Evolutionary conservation across 2,113 vertebrate species (phyloP).

Genomic region (Nothoprocta perdicaria): DNA sequence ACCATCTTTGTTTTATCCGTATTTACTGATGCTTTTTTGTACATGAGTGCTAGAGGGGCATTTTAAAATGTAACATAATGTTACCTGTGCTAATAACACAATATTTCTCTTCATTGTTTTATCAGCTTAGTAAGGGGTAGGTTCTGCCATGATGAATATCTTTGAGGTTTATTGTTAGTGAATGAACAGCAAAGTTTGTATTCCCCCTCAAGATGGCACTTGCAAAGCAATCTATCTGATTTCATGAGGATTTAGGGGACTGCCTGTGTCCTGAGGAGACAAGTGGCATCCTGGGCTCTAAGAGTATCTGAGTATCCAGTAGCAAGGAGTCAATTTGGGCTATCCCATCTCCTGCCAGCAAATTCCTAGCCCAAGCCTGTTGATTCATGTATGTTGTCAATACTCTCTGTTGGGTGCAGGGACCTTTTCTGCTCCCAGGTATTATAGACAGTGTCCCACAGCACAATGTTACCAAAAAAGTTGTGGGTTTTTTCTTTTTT

Average conservation of each 20-base stretch:
- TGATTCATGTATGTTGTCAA: accelerated
- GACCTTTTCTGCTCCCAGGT: neutral
- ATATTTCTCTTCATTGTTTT: neutral
- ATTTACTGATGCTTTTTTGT: slow-evolving; percentile 9
- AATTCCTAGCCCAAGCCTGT: accelerated
- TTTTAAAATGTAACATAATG: neutral
- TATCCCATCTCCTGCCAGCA: neutral
- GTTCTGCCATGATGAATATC: neutral
- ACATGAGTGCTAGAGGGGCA: neutral
- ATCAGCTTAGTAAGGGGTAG: neutral
- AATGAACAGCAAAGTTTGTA: neutral
- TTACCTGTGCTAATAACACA: neutral
- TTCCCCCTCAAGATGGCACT: neutral
- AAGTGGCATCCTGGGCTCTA: neutral
- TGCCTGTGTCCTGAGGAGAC: neutral
- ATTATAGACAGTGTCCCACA: neutral
- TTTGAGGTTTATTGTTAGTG: neutral
- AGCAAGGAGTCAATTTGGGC: neutral
- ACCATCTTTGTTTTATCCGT: slow-evolving; percentile 16
- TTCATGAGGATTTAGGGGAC: neutral
- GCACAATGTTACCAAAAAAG: neutral
- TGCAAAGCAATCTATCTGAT: neutral
- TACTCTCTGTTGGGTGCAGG: neutral
- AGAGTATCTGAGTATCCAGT: neutral
- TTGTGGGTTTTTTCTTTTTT: neutral